phyloP scores from a whole-genome alignment of 2,113 vertebrate genomes.

The Notothenia coriiceps region DNA sequence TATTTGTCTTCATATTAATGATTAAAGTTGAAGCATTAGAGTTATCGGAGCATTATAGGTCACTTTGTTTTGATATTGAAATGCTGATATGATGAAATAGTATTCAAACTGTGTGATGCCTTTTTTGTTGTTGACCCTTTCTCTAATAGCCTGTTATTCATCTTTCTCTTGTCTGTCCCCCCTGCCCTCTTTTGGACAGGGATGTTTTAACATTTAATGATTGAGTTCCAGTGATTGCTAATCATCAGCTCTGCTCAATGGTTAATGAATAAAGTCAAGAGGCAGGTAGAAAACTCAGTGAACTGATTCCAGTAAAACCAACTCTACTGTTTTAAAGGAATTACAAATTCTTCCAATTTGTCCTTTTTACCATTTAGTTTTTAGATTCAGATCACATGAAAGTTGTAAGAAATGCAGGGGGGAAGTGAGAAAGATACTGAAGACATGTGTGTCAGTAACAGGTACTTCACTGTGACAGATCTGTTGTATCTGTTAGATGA shows the following conservation, averaged over 20 bases:
- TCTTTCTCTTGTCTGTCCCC: background rate
- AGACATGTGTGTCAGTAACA: background rate
- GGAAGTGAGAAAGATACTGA: too few species aligned
- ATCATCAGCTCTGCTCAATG: slow-evolving; percentile 12
- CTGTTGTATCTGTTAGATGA: background rate
- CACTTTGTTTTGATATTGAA: background rate
- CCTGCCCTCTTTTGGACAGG: background rate
- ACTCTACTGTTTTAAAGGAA: background rate
- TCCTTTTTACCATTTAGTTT: background rate
- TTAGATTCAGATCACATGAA: background rate
- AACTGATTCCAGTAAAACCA: background rate
- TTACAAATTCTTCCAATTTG: too few species aligned
- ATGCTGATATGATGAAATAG: background rate
- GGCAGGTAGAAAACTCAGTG: slow-evolving; percentile 5
- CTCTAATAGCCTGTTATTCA: background rate
- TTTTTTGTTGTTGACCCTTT: background rate
- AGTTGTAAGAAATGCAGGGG: too few species aligned
- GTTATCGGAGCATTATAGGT: background rate
- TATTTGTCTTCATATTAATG: background rate
- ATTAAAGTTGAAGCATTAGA: background rate
- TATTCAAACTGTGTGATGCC: background rate
- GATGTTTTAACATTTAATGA: slow-evolving; percentile 50
- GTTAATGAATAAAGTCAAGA: slow-evolving; percentile 66
- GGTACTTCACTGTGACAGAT: slow-evolving; percentile 17
- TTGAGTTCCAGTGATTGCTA: slow-evolving; percentile 27